Evolutionary conservation across 2,113 vertebrate genomes (phyloP).

Genomic region (Condylura cristata): DNA sequence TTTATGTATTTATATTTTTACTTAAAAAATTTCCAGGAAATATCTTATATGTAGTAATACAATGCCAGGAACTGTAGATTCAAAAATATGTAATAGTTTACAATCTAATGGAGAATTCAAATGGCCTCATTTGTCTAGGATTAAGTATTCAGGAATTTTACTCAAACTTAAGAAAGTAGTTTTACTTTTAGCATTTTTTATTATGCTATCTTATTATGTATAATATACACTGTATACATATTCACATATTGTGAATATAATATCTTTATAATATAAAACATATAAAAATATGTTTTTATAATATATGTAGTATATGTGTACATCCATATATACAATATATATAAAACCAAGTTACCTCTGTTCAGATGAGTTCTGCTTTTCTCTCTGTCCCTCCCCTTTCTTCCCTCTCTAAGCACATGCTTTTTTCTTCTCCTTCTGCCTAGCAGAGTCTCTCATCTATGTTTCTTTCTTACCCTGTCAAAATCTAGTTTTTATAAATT

Average conservation of each 20-base stretch:
- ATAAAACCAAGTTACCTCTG: too few relatives aligned
- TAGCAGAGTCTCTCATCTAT: neutral
- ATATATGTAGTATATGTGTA: neutral
- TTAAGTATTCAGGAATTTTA: neutral
- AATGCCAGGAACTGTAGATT: neutral
- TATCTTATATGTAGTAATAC: neutral
- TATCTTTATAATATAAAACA: too few relatives aligned
- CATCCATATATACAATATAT: neutral
- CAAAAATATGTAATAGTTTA: neutral
- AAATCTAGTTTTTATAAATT: neutral
- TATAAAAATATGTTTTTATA: too few relatives aligned
- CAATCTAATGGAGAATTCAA: neutral
- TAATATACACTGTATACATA: neutral
- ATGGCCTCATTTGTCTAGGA: neutral
- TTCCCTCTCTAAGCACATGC: neutral
- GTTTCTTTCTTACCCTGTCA: neutral
- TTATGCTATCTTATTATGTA: neutral
- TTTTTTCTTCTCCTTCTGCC: neutral
- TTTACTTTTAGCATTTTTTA: neutral
- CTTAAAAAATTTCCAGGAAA: neutral
- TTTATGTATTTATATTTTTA: neutral
- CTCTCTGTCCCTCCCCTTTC: neutral
- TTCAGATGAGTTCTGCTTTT: neutral
- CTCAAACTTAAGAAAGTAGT: neutral
- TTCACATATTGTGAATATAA: too few relatives aligned